phyloP scores from a whole-genome alignment of 92 coral and sea anemone species.

The Zoanthus sociatus region DNA sequence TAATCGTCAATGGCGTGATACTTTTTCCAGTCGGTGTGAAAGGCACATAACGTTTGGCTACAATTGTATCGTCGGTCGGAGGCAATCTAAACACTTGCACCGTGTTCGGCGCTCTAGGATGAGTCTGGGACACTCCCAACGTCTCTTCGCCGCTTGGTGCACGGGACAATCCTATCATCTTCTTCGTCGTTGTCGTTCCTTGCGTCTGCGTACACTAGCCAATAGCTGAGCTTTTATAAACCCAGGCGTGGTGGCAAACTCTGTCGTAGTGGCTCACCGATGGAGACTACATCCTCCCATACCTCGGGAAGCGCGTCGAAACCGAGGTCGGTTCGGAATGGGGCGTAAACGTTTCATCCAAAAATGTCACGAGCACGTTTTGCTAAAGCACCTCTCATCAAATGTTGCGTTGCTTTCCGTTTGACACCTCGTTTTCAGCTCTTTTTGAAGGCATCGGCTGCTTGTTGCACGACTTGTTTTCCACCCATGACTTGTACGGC shows the following conservation, averaged over 20 bases:
- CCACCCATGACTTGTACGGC: neutral
- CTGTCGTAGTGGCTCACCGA: too few species aligned
- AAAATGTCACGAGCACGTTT: neutral
- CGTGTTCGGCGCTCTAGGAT: neutral
- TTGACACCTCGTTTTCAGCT: neutral
- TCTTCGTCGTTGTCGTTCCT: too few species aligned
- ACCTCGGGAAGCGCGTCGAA: too few species aligned
- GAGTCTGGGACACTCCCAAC: neutral
- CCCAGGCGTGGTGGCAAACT: too few species aligned
- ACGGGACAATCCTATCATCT: too few species aligned
- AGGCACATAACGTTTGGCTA: neutral
- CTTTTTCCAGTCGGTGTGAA: neutral
- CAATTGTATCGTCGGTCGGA: neutral
- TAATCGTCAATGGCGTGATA: conserved; percentile 39
- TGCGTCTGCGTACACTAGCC: too few species aligned
- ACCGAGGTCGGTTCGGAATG: too few species aligned
- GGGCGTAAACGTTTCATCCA: neutral
- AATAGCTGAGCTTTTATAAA: too few species aligned
- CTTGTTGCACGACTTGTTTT: neutral
- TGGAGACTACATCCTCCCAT: too few species aligned
- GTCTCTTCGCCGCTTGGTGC: neutral
- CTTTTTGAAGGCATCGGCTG: neutral
- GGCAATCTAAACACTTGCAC: conserved; percentile 4
- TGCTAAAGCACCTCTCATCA: neutral
- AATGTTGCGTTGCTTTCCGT: neutral